These are phyloP conservation scores for Orthosia incerta DNA, from an alignment of 2,888 invertebrate genomes.

Conservation along the genomic window DNA sequence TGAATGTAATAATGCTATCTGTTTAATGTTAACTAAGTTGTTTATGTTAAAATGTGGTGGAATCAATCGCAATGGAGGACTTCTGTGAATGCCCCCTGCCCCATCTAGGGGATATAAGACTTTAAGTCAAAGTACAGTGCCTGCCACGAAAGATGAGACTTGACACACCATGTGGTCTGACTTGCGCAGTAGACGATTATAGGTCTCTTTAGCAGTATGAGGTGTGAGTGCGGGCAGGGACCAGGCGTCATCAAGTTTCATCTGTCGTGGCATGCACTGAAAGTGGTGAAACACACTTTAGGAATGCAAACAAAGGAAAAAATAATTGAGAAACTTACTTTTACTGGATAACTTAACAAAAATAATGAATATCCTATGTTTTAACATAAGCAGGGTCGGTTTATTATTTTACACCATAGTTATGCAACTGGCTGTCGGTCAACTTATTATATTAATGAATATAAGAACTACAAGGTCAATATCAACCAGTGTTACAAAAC, in stretches of 20 bases:
- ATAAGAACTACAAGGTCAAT: slow-evolving; percentile 18
- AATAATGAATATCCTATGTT: slow-evolving; percentile 7
- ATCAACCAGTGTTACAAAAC: slow-evolving; percentile 17
- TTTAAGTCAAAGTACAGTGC: no score
- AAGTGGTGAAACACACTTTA: slow-evolving; percentile 3
- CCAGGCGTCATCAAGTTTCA: no score
- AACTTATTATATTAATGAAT: slow-evolving; percentile 3
- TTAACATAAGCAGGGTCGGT: slow-evolving; percentile 32
- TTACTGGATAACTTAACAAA: background rate
- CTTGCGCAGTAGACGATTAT: no score
- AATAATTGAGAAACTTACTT: background rate
- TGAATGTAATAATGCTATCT: slow-evolving; percentile 61
- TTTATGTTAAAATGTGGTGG: slow-evolving; percentile 48
- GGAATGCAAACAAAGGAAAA: background rate
- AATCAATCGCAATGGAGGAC: no score
- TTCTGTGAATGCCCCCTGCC: no score
- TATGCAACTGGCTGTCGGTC: background rate
- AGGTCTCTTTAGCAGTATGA: no score
- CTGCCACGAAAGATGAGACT: no score
- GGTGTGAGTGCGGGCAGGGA: no score
- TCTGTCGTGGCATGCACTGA: no score
- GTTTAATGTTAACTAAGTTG: slow-evolving; percentile 45
- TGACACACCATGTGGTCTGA: no score
- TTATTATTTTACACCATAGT: slow-evolving; percentile 14
- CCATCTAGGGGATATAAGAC: no score